phyloP scores from a whole-genome alignment of 2,113 vertebrate species.

The Cololabis saira region DNA sequence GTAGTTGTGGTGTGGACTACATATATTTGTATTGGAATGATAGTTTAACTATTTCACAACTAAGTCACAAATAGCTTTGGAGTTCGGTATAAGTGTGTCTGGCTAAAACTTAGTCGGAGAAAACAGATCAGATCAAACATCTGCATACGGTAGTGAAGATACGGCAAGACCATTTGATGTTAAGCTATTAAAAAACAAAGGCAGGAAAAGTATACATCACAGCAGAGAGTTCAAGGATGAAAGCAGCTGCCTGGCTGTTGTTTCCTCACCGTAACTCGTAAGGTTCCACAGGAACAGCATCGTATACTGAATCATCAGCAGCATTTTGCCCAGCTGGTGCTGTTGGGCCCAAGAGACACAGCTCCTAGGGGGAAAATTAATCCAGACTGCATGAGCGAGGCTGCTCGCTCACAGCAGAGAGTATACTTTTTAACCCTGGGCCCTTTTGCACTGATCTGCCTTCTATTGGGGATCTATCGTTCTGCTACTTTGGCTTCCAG shows the following conservation, averaged over 20 bases:
- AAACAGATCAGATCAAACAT: too few relatives aligned
- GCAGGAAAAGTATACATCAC: not conserved
- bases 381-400: slow-evolving; percentile 25
- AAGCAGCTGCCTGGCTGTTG: slow-evolving; percentile 12
- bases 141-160: too few relatives aligned
- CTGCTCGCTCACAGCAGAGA: not conserved
- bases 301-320: slow-evolving; percentile 24
- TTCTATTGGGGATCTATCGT: slow-evolving; percentile 23
- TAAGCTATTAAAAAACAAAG: too few relatives aligned
- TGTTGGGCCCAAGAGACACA: slow-evolving; percentile 16
- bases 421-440: slow-evolving; percentile 1
- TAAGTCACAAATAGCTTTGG: too few relatives aligned
- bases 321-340: slow-evolving; percentile 49
- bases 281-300: slow-evolving; percentile 3
- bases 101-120: too few relatives aligned
- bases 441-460: slow-evolving; percentile 16
- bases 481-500: slow-evolving; percentile 29
- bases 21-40: too few relatives aligned
- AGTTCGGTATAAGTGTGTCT: too few relatives aligned
- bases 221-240: not conserved
- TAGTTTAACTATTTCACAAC: too few relatives aligned
- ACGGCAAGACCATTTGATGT: too few relatives aligned
- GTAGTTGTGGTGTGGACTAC: too few relatives aligned
- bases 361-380: slow-evolving; percentile 33
- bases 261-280: slow-evolving; percentile 1